Percentiles rank a stretch among this genome's conserved stretches.
Conservation (phyloP, 1,140 invertebrate genomes). For the Babylonia areolata region DNA sequence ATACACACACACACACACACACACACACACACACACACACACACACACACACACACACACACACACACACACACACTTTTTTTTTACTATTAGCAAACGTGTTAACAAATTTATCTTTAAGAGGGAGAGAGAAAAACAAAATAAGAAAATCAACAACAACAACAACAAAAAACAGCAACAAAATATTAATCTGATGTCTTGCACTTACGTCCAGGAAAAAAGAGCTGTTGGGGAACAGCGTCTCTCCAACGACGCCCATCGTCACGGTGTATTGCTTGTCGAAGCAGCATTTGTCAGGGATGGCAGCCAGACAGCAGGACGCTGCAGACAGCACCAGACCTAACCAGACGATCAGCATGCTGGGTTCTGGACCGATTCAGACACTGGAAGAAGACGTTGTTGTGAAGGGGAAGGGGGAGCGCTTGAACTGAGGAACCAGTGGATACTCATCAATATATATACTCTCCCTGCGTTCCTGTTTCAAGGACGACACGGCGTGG, state of each 20-base stretch:
- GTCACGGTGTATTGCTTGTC: neutral
- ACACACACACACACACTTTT: neutral
- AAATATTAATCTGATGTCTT: neutral
- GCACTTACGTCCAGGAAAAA: neutral
- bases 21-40: neutral
- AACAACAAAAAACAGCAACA: no score
- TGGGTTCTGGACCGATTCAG: no score
- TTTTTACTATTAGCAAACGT: no score
- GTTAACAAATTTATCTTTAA: no score
- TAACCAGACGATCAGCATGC: neutral
- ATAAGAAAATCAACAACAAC: no score
- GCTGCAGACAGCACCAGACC: neutral
- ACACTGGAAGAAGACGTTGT: no score
- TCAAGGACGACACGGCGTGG: no score
- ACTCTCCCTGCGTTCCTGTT: no score
- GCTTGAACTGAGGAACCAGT: no score
- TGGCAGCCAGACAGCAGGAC: neutral
- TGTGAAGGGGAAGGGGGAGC: no score
- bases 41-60: neutral
- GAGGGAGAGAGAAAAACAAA: no score
- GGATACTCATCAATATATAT: no score
- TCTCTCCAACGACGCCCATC: neutral
- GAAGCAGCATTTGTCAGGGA: neutral
- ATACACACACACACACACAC: constrained; percentile 7
- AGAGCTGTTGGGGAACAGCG: neutral